Conservation (phyloP, 92 coral and sea anemone species). For the Zoanthus solanderi region DNA sequence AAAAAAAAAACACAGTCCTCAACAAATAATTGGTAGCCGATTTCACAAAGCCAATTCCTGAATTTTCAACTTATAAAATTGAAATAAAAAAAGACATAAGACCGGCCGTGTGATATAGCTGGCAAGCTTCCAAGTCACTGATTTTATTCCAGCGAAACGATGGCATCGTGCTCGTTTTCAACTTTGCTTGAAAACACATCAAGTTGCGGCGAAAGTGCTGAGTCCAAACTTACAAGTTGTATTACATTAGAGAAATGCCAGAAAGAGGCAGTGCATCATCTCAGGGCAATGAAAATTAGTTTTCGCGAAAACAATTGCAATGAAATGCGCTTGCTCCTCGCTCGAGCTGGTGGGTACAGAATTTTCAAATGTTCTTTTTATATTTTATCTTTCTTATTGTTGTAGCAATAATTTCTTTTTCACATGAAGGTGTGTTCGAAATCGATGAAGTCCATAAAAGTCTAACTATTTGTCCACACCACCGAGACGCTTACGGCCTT, state of each 20-base stretch:
- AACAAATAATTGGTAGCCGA: not conserved
- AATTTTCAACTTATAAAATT: not conserved
- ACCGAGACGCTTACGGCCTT: slow-evolving; percentile 34
- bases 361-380: not conserved
- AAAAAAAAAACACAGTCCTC: not conserved
- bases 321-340: slow-evolving; percentile 26
- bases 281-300: slow-evolving; percentile 9
- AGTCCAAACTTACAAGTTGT: not conserved
- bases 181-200: not conserved
- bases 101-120: not conserved
- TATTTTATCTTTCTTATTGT: not conserved
- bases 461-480: slow-evolving; percentile 37
- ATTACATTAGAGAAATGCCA: not conserved
- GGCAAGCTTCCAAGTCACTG: slow-evolving; percentile 10
- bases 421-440: slow-evolving; percentile 15
- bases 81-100: not conserved
- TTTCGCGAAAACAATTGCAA: slow-evolving; percentile 7
- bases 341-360: slow-evolving; percentile 21
- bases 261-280: slow-evolving; percentile 5
- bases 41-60: not conserved
- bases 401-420: not conserved
- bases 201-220: slow-evolving; percentile 11
- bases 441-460: not conserved
- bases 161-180: slow-evolving; percentile 9
- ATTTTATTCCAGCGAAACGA: slow-evolving; percentile 1